These are phyloP conservation scores for Temnothorax nylanderi DNA, from an alignment of 1,140 invertebrate species.

Conservation along the genomic window DNA sequence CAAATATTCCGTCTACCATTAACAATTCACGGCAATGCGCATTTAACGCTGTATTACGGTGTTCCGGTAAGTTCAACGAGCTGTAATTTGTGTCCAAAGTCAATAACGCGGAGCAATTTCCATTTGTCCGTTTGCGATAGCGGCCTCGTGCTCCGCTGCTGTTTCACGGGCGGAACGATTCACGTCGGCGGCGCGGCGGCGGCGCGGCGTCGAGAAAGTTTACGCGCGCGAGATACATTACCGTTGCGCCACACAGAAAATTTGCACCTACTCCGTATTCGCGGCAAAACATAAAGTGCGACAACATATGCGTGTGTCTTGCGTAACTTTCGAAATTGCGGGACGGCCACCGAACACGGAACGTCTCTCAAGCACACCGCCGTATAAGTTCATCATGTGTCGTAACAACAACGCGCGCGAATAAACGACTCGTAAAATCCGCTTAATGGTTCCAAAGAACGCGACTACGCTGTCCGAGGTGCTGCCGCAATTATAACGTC, in stretches of 20 bases:
- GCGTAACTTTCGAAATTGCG: constrained; percentile 24
- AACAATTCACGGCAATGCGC: constrained; percentile 20
- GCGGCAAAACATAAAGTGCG: background rate
- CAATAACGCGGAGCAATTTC: constrained; percentile 47
- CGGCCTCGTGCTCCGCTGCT: background rate
- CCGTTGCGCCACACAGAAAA: background rate
- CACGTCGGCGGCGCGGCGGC: background rate
- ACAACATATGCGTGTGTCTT: background rate
- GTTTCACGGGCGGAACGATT: constrained; percentile 13
- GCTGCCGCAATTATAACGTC: background rate
- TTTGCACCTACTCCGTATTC: constrained; percentile 4
- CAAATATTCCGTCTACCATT: constrained; percentile 4
- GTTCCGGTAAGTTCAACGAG: constrained; percentile 38
- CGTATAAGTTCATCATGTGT: background rate
- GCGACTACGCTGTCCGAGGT: background rate
- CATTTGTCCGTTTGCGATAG: constrained; percentile 17
- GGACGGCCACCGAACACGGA: background rate
- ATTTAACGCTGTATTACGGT: constrained; percentile 22
- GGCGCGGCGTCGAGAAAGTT: constrained; percentile 19
- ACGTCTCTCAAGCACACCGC: background rate
- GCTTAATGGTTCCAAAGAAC: background rate
- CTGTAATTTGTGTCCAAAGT: constrained; percentile 49
- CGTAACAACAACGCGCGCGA: background rate
- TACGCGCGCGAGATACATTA: background rate
- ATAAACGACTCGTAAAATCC: constrained; percentile 38